These are phyloP conservation scores for Taenaris catops DNA, from an alignment of 2,888 invertebrate species.

Conservation along the genomic window DNA sequence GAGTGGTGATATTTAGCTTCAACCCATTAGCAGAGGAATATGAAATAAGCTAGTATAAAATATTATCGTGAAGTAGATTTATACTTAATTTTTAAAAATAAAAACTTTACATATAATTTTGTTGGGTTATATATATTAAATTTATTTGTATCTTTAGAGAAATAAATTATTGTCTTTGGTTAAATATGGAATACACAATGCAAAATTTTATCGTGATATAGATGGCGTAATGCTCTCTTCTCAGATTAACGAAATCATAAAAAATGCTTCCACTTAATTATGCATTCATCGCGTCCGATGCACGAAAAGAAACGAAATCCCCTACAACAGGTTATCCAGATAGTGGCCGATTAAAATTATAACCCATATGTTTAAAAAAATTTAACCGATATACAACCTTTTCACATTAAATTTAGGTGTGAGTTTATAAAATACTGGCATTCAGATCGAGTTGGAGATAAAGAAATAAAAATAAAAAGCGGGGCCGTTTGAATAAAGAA, in stretches of 20 bases:
- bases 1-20: too few relatives aligned
- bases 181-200: too few relatives aligned
- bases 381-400: slow-evolving; percentile 48
- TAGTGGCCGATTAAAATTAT: slow-evolving; percentile 62
- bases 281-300: slow-evolving; percentile 70
- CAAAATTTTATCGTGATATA: slow-evolving; percentile 21
- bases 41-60: too few relatives aligned
- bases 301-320: slow-evolving; percentile 64
- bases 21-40: too few relatives aligned
- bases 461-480: slow-evolving; percentile 68
- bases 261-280: slow-evolving; percentile 73
- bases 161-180: too few relatives aligned
- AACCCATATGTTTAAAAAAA: slow-evolving; percentile 39
- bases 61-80: too few relatives aligned
- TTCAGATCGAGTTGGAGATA: slow-evolving; percentile 60
- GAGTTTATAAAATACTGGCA: slow-evolving; percentile 35
- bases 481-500: slow-evolving; percentile 73
- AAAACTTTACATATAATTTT: too few relatives aligned
- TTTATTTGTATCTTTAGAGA: too few relatives aligned
- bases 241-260: slow-evolving; percentile 53
- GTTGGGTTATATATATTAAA: too few relatives aligned
- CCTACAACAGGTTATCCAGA: slow-evolving; percentile 72
- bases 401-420: slow-evolving; percentile 35
- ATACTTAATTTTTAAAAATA: too few relatives aligned
- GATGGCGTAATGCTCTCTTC: slow-evolving; percentile 37